Base-by-base conservation (phyloP, 2,888 invertebrate species). In the Diploptera punctata region DNA sequence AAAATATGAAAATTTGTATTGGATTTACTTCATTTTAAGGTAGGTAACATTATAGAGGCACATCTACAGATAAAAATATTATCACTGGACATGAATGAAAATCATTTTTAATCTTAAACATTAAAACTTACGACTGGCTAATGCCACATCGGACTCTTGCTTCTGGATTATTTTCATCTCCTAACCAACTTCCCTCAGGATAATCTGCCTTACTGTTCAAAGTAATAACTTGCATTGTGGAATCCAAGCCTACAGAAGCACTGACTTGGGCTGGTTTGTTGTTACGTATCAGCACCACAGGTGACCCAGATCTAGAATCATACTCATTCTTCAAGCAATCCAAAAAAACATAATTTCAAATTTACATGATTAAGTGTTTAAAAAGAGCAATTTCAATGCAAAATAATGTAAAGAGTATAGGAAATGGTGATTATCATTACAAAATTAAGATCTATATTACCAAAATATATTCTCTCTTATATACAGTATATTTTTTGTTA, bases 141-240 rank as follows among this genome's bases (percentile, higher is more conserved):
- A 86, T 83, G 16, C 81, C 82, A 57, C 84, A 84, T 68, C 86
- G 77, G 2, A 86, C 86, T 75, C 85, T 79, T 79, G 83, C 81
- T 76, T 84, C 84, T 18, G 83, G 81, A 76, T 84, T 83, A 44
- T 77, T 80, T 73, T 84, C 84, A 79, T 86, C 83, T 7, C 86
- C 86, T 3, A 86, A 79, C 86, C 86, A 86, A 2, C 83, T 82
- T 2, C 86, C 86, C 76, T 81, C 80, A 1, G 85, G 85, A 78
- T 80, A 85, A 77, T 85, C 85, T 75, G 77, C 76, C 77, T 81
- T 81, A 43, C 77, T 77, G 70, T 81, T 81, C 9, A 81, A 77
- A 4, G 80, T 78, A 10, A 81, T 78, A 5, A 80, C 79, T 54
- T 76, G 76, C 73, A 77, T 72, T 3, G 75, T 71, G n/a, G 76